Evolutionary conservation across 2,797 vertebrate species (phyloP).

Genomic region (Hydrocynus forskahlii): DNA sequence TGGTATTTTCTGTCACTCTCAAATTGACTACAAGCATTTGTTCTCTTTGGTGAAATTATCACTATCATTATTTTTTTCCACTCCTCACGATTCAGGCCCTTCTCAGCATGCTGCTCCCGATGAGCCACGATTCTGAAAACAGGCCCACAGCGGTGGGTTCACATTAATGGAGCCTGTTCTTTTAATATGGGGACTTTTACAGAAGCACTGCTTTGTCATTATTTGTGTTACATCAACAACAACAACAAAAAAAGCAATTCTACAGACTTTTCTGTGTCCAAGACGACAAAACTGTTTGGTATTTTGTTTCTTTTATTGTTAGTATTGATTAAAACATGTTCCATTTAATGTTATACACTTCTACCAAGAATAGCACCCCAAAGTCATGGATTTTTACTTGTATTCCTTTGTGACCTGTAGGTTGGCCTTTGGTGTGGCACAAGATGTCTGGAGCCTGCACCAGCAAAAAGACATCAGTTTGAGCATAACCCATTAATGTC

Average conservation of each 20-base stretch:
- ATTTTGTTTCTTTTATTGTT: conserved; percentile 27
- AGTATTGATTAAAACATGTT: conserved; percentile 34
- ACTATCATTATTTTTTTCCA: too few relatives aligned
- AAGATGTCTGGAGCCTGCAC: conserved; percentile 28
- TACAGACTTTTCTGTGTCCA: neutral
- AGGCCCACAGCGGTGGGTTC: neutral
- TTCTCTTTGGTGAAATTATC: conserved; percentile 1
- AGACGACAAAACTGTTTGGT: conserved; percentile 3
- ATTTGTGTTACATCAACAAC: neutral
- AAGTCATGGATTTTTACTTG: conserved; percentile 18
- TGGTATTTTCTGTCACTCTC: conserved; percentile 3
- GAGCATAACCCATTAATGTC: neutral
- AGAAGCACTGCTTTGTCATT: conserved; percentile 12
- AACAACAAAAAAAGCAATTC: conserved; percentile 35
- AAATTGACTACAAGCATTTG: conserved; percentile 13
- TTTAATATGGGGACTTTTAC: conserved; percentile 22
- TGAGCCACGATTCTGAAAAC: too few relatives aligned
- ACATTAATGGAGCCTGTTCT: conserved; percentile 6
- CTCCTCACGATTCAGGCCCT: neutral
- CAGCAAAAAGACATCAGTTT: conserved; percentile 4
- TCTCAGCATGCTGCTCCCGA: neutral
- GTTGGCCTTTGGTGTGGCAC: conserved; percentile 27
- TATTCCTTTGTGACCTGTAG: conserved; percentile 27
- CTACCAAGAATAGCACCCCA: conserved; percentile 14
- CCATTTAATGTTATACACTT: conserved; percentile 15